Evolutionary conservation across 2,113 vertebrate genomes (phyloP).

Genomic region (Perca schrenkii): DNA sequence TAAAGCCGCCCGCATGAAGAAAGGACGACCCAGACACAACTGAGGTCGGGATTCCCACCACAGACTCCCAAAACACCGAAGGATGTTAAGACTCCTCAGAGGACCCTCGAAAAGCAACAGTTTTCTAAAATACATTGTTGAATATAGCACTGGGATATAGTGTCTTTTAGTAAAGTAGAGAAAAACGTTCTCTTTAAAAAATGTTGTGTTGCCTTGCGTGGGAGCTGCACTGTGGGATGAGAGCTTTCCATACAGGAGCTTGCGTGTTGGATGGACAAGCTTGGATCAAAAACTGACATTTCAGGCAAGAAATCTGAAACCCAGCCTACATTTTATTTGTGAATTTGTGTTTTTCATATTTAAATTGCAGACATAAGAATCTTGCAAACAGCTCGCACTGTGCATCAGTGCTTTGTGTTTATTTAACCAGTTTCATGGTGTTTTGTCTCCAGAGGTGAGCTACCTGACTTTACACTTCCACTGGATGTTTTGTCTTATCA

Average conservation of each 20-base stretch:
- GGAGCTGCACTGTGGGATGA: conserved; percentile 23
- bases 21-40: conserved; percentile 93
- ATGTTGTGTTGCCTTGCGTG: conserved; percentile 41
- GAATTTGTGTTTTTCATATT: conserved; percentile 84
- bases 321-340: conserved; percentile 83
- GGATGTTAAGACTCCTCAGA: conserved; percentile 42
- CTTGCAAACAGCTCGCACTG: conserved; percentile 73
- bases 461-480: neutral
- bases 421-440: conserved; percentile 33
- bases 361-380: conserved; percentile 83
- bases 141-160: conserved; percentile 43
- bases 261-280: conserved; percentile 86
- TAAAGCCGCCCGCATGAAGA: conserved; percentile 97
- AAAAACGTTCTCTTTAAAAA: conserved; percentile 2
- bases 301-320: conserved; percentile 71
- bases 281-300: conserved; percentile 67
- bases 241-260: neutral
- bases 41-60: conserved; percentile 70
- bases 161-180: conserved; percentile 15
- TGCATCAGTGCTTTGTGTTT: conserved; percentile 46
- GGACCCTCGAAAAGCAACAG: conserved; percentile 6
- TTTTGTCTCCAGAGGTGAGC: conserved; percentile 27
- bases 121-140: conserved; percentile 26
- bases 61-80: conserved; percentile 35
- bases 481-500: conserved; percentile 47